phyloP scores from a whole-genome alignment of 1,140 invertebrate species.

The Neodiprion pinetum region DNA sequence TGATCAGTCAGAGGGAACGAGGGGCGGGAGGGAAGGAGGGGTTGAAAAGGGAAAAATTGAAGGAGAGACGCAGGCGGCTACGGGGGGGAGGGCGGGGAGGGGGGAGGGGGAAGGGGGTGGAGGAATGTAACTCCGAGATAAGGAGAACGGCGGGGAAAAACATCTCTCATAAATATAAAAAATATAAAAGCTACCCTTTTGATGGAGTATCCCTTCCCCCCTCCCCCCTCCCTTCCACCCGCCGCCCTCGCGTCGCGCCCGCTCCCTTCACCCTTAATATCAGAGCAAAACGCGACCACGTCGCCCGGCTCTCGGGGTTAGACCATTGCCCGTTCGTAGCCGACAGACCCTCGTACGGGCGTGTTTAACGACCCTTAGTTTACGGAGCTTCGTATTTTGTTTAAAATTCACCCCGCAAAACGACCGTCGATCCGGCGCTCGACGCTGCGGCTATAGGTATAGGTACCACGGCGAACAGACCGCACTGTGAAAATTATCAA shows the following conservation, averaged over 20 bases:
- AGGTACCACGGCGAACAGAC: neutral
- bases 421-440: slow-evolving; percentile 22
- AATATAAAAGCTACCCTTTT: slow-evolving; percentile 58
- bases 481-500: neutral
- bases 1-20: slow-evolving; percentile 12
- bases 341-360: slow-evolving; percentile 11
- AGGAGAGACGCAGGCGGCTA: slow-evolving; percentile 11
- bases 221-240: neutral
- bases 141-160: slow-evolving; percentile 50
- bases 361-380: slow-evolving; percentile 52
- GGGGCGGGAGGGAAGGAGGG: neutral
- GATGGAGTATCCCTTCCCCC: slow-evolving; percentile 51
- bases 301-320: slow-evolving; percentile 5
- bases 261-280: neutral
- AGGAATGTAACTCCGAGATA: slow-evolving; percentile 53
- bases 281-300: slow-evolving; percentile 3
- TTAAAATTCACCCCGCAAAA: slow-evolving; percentile 51
- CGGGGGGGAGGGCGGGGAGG: slow-evolving; percentile 7
- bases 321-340: slow-evolving; percentile 2
- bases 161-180: slow-evolving; percentile 59
- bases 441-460: neutral
- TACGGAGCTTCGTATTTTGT: slow-evolving; percentile 53
- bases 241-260: slow-evolving; percentile 1
- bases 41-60: slow-evolving; percentile 17
- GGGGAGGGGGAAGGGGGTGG: slow-evolving; percentile 18